Base-by-base conservation (phyloP, 1,140 invertebrate genomes). In the Seison nebaliae region DNA sequence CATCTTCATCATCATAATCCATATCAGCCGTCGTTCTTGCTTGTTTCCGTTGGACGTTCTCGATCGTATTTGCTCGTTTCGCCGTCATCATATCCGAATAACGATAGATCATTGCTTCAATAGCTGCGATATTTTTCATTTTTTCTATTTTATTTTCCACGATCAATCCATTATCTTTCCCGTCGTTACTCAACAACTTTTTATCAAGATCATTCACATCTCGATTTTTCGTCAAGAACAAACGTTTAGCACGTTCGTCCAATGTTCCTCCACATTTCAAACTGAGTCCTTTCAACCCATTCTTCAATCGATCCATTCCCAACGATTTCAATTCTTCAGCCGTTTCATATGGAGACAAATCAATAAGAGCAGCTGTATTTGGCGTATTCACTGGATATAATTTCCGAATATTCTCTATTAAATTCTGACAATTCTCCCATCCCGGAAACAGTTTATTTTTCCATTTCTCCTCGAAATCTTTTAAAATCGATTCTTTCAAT, bases 241-340 rank as follows among this genome's bases (percentile, higher is more conserved):
- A 65, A 50, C 88, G 67, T 51, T 91, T 75, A 4, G 88, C 88
- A 48, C 88, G 64, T 63, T 98, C 84, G 63, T 93, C 81, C 14
- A 94, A 59, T 14, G 86, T 93, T 3, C 86, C 91, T 39, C 91
- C 91, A 65, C 91, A 98, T 59, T 98, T 98, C 1, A 98, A 62
- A 1, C 80, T 79, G n/a, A 96, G 57, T 4, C 86, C 88, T 70
- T 93, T 75, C 1, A 99, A 59, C 7, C 84, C 91, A 11, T 80
- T 86, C 55, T 98, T 99, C 2, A 98, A 65, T 53, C 88, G 70
- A 65, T 98, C 88, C 44, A 94, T 57, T 26, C 88, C 91, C 5
- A 98, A 61, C 5, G 83, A 88, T 2, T 81, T 81, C 40, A 94
- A 59, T 60, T 98, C 88, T 50, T 94, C 83, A 72, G 76, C 79